A percentile compares a stretch with the other conserved stretches of the same genome.
Conservation (phyloP, 2,113 vertebrate species). For the Neolamprologus caudopunctatus region DNA sequence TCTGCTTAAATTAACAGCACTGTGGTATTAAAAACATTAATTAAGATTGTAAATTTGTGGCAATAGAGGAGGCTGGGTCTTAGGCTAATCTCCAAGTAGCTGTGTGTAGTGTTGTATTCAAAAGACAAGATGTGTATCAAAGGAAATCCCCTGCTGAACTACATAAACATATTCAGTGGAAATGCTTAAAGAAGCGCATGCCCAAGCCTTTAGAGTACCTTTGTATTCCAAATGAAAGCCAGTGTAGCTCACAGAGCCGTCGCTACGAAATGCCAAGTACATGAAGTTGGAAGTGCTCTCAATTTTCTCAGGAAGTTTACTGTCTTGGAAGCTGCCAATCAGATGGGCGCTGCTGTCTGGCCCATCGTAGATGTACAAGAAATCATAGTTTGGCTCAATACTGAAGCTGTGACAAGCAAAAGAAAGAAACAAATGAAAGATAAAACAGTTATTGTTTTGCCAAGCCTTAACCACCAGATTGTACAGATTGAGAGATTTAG, state of each 20-base stretch:
- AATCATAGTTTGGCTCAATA: constrained; percentile 99
- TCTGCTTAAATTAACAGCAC: not conserved
- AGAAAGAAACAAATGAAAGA: constrained; percentile 20
- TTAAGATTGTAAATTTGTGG: not conserved
- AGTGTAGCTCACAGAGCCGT: constrained; percentile 96
- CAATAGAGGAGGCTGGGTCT: not conserved
- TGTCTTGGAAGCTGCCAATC: constrained; percentile 96
- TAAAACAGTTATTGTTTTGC: constrained; percentile 18
- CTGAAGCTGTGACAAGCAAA: constrained; percentile 79
- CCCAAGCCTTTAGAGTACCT: constrained; percentile 70
- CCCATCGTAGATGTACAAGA: constrained; percentile 95
- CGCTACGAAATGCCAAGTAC: constrained; percentile 96
- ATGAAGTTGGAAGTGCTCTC: constrained; percentile 95
- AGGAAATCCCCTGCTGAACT: not conserved
- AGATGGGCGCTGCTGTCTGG: constrained; percentile 84
- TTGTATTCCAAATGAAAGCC: constrained; percentile 98
- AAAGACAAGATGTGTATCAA: not conserved
- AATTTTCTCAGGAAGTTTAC: constrained; percentile 94
- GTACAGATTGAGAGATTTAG: constrained; percentile 16
- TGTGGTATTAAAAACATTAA: not conserved
- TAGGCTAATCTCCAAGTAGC: not conserved
- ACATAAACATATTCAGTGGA: not conserved
- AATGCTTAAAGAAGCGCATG: not conserved
- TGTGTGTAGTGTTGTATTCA: not conserved
- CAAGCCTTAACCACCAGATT: constrained; percentile 15